A percentile compares a stretch with the other conserved stretches of the same genome.
Evolutionary conservation across 2,888 invertebrate genomes (phyloP).

Genomic region (Eupsilia transversa): DNA sequence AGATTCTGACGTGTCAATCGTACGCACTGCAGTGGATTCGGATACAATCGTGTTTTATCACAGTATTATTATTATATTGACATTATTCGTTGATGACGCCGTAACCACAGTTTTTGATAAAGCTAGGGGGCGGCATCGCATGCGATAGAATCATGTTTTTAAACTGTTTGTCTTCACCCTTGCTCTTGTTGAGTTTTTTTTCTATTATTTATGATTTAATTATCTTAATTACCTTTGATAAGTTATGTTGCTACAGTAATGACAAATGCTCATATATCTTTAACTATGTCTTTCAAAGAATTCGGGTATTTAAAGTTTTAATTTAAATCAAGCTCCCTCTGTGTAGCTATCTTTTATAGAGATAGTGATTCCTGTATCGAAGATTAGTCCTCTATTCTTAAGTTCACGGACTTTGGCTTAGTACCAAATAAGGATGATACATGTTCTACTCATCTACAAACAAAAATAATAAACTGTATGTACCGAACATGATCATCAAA

Average conservation of each 20-base stretch:
- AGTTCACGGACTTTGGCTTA: neutral
- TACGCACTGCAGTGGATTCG: conserved; percentile 31
- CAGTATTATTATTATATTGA: conserved; percentile 31
- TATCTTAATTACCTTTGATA: conserved; percentile 63
- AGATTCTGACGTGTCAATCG: conserved; percentile 34
- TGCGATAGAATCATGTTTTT: conserved; percentile 41
- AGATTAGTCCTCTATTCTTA: neutral
- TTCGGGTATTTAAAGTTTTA: neutral
- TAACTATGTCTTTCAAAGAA: neutral
- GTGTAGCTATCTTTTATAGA: neutral
- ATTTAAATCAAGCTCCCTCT: neutral
- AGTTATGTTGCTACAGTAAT: conserved; percentile 22
- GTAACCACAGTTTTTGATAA: conserved; percentile 49
- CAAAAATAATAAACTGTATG: conserved; percentile 11
- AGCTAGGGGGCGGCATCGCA: conserved; percentile 54
- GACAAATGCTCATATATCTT: conserved; percentile 1
- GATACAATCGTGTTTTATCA: conserved; percentile 34
- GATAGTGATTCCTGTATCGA: neutral
- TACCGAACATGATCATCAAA: conserved; percentile 14
- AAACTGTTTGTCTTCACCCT: conserved; percentile 36
- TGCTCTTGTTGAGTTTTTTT: conserved; percentile 45
- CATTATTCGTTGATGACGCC: conserved; percentile 30
- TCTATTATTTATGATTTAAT: conserved; percentile 41
- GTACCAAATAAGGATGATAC: conserved; percentile 4
- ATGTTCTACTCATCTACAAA: neutral